These are phyloP conservation scores for Drosophila niveifrons DNA, from an alignment of 2,888 invertebrate genomes.

Conservation along the genomic window DNA sequence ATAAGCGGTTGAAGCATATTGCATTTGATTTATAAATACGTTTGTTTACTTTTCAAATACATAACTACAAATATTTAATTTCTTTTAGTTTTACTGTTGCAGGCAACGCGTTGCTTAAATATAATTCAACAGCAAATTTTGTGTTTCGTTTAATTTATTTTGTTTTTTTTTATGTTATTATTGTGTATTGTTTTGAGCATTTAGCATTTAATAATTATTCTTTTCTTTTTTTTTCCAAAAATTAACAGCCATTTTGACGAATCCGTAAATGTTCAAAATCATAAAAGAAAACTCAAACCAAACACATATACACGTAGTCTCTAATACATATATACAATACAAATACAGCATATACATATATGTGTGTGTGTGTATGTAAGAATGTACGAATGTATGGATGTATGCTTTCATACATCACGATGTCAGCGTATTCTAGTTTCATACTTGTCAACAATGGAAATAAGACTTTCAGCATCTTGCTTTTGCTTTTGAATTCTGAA, in stretches of 20 bases:
- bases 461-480: conserved; percentile 21
- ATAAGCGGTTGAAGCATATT: conserved; percentile 69
- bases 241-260: conserved; percentile 85
- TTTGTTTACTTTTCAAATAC: conserved; percentile 42
- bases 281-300: conserved; percentile 65
- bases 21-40: conserved; percentile 47
- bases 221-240: conserved; percentile 75
- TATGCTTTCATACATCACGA: conserved; percentile 45
- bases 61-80: conserved; percentile 45
- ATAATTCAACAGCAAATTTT: conserved; percentile 61
- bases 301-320: conserved; percentile 57
- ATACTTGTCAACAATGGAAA: conserved; percentile 35
- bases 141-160: conserved; percentile 17
- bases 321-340: conserved; percentile 42
- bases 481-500: conserved; percentile 8
- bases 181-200: conserved; percentile 46
- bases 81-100: conserved; percentile 54
- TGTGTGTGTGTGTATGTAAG: conserved; percentile 34
- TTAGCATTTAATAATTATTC: conserved; percentile 86
- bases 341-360: conserved; percentile 17
- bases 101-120: conserved; percentile 73
- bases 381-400: conserved; percentile 26
- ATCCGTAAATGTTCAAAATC: conserved; percentile 79
- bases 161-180: conserved; percentile 34
- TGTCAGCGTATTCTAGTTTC: conserved; percentile 27